Evolutionary conservation across 30 jellyfish, hydroid and myxozoan species (phyloP).

Genomic region (Rhopilema esculentum): DNA sequence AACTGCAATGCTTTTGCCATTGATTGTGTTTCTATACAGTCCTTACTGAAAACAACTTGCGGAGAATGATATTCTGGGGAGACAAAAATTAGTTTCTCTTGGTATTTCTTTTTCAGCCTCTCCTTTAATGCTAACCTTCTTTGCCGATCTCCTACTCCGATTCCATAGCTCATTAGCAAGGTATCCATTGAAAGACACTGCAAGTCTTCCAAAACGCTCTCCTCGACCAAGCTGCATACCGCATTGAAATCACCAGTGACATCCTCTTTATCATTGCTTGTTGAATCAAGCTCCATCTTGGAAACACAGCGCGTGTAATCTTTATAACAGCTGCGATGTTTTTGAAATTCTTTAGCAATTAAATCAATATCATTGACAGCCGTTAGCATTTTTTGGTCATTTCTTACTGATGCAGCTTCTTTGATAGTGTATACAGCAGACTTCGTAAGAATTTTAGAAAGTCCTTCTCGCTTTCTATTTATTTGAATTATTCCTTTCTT

Average conservation of each 20-base stretch:
- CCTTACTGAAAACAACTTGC: slow-evolving; percentile 40
- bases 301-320: slow-evolving; percentile 34
- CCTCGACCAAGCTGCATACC: slow-evolving; percentile 15
- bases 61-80: slow-evolving; percentile 32
- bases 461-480: background rate
- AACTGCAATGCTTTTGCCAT: background rate
- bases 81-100: slow-evolving; percentile 7
- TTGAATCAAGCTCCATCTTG: background rate
- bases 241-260: slow-evolving; percentile 28
- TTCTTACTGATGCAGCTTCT: slow-evolving; percentile 42
- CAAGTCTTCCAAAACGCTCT: slow-evolving; percentile 30
- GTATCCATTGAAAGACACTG: slow-evolving; percentile 70
- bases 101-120: slow-evolving; percentile 26
- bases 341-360: slow-evolving; percentile 51
- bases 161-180: slow-evolving; percentile 10
- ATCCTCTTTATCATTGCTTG: background rate
- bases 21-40: slow-evolving; percentile 33
- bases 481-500: slow-evolving; percentile 24
- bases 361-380: slow-evolving; percentile 45
- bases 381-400: slow-evolving; percentile 35
- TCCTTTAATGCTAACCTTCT: slow-evolving; percentile 24
- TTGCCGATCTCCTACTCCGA: slow-evolving; percentile 22
- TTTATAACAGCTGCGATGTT: slow-evolving; percentile 46
- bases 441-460: slow-evolving; percentile 35
- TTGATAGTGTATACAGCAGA: slow-evolving; percentile 41